phyloP scores from a whole-genome alignment of 2,797 vertebrate genomes.

The Cephalopachus bancanus region DNA sequence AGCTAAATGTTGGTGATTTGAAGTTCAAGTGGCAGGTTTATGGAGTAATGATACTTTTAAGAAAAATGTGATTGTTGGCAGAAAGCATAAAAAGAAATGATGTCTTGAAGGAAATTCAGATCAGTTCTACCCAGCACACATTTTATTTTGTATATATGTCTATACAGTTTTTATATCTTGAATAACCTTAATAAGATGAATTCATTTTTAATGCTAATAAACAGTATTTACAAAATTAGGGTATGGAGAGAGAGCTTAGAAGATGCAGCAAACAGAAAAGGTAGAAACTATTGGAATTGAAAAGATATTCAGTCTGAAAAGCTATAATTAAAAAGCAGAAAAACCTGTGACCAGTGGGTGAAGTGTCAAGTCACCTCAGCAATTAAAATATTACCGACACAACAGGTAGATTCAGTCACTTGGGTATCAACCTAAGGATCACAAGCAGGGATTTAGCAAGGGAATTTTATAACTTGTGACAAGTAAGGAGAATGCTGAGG shows the following conservation, averaged over 20 bases:
- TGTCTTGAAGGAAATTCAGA: background rate
- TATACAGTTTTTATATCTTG: slow-evolving; percentile 10
- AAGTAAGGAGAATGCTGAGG: background rate
- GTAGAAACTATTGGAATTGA: background rate
- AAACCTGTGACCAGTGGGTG: background rate
- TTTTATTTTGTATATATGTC: slow-evolving; percentile 10
- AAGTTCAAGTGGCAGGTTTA: slow-evolving; percentile 19
- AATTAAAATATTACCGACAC: background rate
- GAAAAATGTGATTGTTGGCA: background rate
- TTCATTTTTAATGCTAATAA: slow-evolving; percentile 31
- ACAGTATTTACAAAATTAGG: background rate
- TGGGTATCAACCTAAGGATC: background rate
- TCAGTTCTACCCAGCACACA: background rate
- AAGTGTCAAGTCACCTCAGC: background rate
- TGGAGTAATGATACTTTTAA: background rate
- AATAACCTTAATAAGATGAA: slow-evolving; percentile 33
- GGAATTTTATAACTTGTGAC: background rate
- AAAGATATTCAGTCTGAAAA: background rate
- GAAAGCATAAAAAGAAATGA: background rate
- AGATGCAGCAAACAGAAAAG: slow-evolving; percentile 7
- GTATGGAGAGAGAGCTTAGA: background rate
- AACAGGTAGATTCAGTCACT: background rate
- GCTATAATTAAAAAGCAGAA: background rate
- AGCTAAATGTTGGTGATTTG: background rate
- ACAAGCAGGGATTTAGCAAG: background rate